phyloP scores from a whole-genome alignment of 1,140 invertebrate species.

The Cecropterus lyciades region DNA sequence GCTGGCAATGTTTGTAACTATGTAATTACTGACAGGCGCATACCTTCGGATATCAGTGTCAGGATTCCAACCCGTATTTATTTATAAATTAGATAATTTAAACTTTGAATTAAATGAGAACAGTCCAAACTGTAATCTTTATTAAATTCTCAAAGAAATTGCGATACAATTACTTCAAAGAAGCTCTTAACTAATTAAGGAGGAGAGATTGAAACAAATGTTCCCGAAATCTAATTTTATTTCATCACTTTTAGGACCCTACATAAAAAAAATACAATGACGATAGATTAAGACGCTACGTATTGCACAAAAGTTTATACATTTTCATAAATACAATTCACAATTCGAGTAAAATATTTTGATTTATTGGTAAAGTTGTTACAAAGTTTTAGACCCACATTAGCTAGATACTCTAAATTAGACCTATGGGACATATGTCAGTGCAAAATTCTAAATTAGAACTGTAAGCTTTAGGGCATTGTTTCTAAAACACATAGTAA shows the following conservation, averaged over 20 bases:
- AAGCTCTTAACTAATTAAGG: background rate
- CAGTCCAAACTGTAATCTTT: too few relatives aligned
- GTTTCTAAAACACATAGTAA: background rate
- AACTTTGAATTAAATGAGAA: too few relatives aligned
- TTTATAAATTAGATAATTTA: too few relatives aligned
- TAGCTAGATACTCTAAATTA: background rate
- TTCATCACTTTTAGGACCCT: slow-evolving; percentile 65
- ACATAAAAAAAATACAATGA: slow-evolving; percentile 70
- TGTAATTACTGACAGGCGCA: too few relatives aligned
- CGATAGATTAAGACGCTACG: slow-evolving; percentile 16
- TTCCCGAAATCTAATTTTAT: slow-evolving; percentile 66
- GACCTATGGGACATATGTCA: background rate
- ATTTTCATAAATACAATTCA: slow-evolving; percentile 20
- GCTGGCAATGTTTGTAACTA: too few relatives aligned
- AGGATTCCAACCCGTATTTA: too few relatives aligned
- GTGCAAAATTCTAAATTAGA: background rate
- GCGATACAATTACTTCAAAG: too few relatives aligned
- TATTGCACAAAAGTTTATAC: slow-evolving; percentile 26
- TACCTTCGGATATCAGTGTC: too few relatives aligned
- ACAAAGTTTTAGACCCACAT: slow-evolving; percentile 17
- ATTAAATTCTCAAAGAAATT: too few relatives aligned
- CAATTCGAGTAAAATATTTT: slow-evolving; percentile 20
- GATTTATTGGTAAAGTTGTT: slow-evolving; percentile 11
- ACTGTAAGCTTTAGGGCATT: background rate
- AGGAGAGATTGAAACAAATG: slow-evolving; percentile 36